Percentiles rank a stretch among this genome's conserved stretches.
Conservation (phyloP, 2,113 vertebrate species). For the Cyprinodon variegatus region DNA sequence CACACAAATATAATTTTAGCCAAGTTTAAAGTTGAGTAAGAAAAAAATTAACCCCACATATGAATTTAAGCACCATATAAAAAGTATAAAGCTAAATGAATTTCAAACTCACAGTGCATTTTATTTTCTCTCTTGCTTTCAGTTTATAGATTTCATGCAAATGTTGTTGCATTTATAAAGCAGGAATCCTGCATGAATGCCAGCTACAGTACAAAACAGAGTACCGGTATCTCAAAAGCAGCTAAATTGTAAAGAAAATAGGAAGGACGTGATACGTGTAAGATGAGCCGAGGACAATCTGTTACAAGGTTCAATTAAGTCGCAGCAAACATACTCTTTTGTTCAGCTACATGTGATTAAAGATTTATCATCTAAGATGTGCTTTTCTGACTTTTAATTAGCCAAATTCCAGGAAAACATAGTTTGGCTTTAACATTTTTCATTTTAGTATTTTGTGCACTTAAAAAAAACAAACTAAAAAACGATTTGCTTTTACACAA, state of each 20-base stretch:
- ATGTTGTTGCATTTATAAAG: not conserved
- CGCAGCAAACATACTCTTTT: not conserved
- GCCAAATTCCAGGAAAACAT: not conserved
- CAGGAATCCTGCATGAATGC: not conserved
- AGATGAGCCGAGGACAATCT: not conserved
- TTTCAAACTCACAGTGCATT: too few species aligned
- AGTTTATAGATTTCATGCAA: not conserved
- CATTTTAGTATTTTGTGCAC: not conserved
- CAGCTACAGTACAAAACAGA: not conserved
- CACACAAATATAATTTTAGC: too few species aligned
- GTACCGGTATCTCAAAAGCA: not conserved
- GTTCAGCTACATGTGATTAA: not conserved
- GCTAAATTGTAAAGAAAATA: not conserved
- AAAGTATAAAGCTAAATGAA: too few species aligned
- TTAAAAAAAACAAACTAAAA: not conserved
- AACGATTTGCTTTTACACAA: not conserved
- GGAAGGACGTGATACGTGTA: not conserved
- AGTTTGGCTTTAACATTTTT: not conserved
- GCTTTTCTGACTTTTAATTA: not conserved
- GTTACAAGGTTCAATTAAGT: not conserved
- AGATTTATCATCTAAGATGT: too few species aligned
- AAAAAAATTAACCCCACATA: too few species aligned
- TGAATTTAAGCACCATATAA: too few species aligned
- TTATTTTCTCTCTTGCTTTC: too few species aligned
- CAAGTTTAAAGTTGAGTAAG: too few species aligned